Conservation (phyloP, 2,797 vertebrate genomes). For the Hoplostethus mediterraneus region DNA sequence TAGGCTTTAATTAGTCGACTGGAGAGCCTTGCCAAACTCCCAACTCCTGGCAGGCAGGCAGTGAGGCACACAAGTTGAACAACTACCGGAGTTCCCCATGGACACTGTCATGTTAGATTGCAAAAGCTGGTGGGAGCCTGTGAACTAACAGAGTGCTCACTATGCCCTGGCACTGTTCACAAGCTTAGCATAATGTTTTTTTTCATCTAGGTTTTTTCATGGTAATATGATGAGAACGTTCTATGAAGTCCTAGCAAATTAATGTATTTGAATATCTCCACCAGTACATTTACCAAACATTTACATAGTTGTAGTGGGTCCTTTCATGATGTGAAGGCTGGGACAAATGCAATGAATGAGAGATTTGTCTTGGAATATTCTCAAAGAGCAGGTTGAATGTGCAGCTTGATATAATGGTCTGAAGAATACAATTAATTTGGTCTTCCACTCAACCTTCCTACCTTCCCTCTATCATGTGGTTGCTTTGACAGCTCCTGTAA, state of each 20-base stretch:
- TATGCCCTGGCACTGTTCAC: conserved; percentile 1
- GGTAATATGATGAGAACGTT: neutral
- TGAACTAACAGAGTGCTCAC: conserved; percentile 20
- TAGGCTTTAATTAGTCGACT: conserved; percentile 78
- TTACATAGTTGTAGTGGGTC: neutral
- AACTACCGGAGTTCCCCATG: conserved; percentile 33
- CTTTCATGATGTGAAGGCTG: conserved; percentile 29
- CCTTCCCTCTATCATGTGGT: neutral
- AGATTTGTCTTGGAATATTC: neutral
- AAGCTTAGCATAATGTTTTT: neutral
- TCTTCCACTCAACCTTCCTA: neutral
- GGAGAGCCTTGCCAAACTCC: conserved; percentile 63
- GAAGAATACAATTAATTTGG: neutral
- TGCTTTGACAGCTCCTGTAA: conserved; percentile 35
- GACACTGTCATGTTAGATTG: conserved; percentile 51
- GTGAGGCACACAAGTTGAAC: conserved; percentile 48
- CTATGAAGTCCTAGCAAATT: too few species aligned
- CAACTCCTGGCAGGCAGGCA: conserved; percentile 54
- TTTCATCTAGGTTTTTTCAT: neutral
- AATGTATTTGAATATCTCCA: too few species aligned
- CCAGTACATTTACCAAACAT: too few species aligned
- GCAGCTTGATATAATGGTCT: neutral
- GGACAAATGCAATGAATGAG: neutral
- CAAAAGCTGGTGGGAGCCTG: conserved; percentile 39
- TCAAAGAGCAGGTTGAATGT: conserved; percentile 14